Conservation (phyloP, 2,888 invertebrate species). For the Drosophila basisetae region DNA sequence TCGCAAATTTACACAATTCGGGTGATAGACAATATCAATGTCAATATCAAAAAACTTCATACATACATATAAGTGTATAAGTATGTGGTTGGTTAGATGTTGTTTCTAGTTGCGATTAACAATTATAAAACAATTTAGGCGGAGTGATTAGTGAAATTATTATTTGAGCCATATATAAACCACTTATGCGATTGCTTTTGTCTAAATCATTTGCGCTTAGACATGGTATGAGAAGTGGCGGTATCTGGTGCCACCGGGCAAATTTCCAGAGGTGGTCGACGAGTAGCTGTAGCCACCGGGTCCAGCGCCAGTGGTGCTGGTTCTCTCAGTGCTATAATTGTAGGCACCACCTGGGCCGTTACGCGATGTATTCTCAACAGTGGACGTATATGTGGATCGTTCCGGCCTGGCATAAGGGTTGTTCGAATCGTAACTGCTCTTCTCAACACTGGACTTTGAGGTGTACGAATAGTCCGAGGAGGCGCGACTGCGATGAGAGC, state of each 20-base stretch:
- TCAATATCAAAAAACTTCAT: constrained; percentile 28
- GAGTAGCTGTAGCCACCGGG: constrained; percentile 95
- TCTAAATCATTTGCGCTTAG: constrained; percentile 86
- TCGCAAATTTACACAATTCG: constrained; percentile 62
- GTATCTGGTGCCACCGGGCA: constrained; percentile 93
- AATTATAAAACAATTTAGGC: constrained; percentile 44
- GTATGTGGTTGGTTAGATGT: constrained; percentile 33
- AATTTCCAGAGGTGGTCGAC: constrained; percentile 91
- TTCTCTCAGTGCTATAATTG: constrained; percentile 91
- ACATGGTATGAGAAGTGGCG: constrained; percentile 95
- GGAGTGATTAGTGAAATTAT: constrained; percentile 42
- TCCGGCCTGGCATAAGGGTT: constrained; percentile 88
- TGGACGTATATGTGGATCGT: constrained; percentile 89
- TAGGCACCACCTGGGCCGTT: constrained; percentile 90
- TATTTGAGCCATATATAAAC: constrained; percentile 26
- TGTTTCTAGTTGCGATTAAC: constrained; percentile 47
- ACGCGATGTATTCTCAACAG: constrained; percentile 89
- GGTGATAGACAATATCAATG: constrained; percentile 40
- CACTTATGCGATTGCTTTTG: constrained; percentile 9
- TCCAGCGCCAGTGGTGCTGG: constrained; percentile 89
- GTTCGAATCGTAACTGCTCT: constrained; percentile 86
- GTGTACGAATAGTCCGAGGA: constrained; percentile 95
- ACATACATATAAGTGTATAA: constrained; percentile 32
- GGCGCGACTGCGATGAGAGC: constrained; percentile 88
- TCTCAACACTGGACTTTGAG: constrained; percentile 89